Conservation (phyloP, 2,888 invertebrate species). For the Leucoma salicis region DNA sequence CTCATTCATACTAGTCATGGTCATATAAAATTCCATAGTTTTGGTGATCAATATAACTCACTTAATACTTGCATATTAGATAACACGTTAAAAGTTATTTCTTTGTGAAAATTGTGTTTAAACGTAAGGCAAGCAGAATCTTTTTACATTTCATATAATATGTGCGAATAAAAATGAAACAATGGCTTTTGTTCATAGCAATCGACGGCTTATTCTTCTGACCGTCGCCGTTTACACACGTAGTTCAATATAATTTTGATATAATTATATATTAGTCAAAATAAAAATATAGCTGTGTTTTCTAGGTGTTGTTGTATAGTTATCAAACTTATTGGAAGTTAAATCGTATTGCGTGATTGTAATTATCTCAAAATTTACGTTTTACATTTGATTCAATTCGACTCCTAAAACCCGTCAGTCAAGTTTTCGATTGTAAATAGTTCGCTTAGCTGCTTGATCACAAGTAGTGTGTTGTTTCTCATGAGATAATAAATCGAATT, state of each 20-base stretch:
- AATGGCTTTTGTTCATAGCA: constrained; percentile 74
- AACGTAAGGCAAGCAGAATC: too few species aligned
- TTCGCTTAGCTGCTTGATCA: constrained; percentile 55
- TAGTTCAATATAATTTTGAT: constrained; percentile 24
- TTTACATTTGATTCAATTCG: constrained; percentile 58
- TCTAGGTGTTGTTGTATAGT: background rate
- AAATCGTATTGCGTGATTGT: constrained; percentile 37
- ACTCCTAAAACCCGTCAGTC: constrained; percentile 65
- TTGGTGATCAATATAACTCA: background rate
- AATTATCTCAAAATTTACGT: constrained; percentile 58
- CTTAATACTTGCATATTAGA: background rate
- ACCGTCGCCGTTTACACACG: constrained; percentile 53
- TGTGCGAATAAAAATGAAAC: constrained; percentile 69
- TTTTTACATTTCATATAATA: constrained; percentile 38
- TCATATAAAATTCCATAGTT: too few species aligned
- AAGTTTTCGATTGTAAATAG: constrained; percentile 70
- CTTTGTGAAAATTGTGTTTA: too few species aligned
- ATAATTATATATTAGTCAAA: constrained; percentile 10
- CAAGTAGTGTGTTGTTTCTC: constrained; percentile 47
- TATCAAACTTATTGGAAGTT: background rate
- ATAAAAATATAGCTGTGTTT: constrained; percentile 3
- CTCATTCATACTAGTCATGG: too few species aligned
- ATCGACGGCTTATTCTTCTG: constrained; percentile 60
- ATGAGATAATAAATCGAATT: constrained; percentile 38
- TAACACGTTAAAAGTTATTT: too few species aligned